phyloP scores from a whole-genome alignment of 1,140 invertebrate species.

The Hyphantria cunea region DNA sequence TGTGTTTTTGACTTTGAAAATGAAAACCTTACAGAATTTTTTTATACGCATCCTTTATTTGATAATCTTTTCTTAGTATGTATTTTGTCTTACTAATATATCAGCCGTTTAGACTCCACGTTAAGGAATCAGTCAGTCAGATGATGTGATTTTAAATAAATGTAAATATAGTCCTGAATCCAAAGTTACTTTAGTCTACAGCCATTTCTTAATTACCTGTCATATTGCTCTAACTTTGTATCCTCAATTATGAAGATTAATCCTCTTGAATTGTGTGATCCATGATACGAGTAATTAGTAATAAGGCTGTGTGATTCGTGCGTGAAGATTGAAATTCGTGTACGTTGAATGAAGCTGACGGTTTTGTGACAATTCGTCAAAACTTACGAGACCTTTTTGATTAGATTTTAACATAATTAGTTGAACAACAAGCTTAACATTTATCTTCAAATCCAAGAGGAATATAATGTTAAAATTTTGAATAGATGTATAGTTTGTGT shows the following conservation, averaged over 20 bases:
- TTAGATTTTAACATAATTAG: constrained; percentile 3
- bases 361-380: constrained; percentile 39
- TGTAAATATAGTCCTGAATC: no score
- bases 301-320: constrained; percentile 1
- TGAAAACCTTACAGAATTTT: no score
- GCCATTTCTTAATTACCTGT: neutral
- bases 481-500: no score
- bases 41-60: no score
- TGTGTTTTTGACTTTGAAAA: no score
- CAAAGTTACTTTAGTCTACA: neutral
- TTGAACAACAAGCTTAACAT: neutral
- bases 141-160: no score
- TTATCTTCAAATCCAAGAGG: no score
- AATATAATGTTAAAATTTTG: no score
- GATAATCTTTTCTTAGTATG: no score
- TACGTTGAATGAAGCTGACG: constrained; percentile 29
- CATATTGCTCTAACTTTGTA: neutral
- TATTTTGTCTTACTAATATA: no score
- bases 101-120: no score
- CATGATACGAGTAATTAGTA: constrained; percentile 5
- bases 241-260: constrained; percentile 13
- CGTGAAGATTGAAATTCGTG: constrained; percentile 26
- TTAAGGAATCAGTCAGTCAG: no score
- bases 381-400: constrained; percentile 5
- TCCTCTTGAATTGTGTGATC: constrained; percentile 7